Evolutionary conservation across 2,888 invertebrate genomes (phyloP).

Genomic region (Trissoscelio sp.): DNA sequence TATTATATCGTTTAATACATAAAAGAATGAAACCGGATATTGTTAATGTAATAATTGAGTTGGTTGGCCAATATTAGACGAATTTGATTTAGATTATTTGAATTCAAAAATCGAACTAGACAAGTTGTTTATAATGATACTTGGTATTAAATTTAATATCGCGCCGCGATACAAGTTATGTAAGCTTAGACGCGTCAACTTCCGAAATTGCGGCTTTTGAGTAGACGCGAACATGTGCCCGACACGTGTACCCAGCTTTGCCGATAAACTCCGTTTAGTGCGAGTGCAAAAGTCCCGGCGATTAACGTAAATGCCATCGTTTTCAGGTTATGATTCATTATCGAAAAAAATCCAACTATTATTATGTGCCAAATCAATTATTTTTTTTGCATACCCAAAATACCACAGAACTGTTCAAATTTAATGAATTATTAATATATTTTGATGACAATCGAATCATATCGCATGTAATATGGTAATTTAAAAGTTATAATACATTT

Average conservation of each 20-base stretch:
- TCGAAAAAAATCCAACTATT: neutral
- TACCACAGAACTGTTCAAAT: conserved; percentile 1
- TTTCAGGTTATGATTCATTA: conserved; percentile 17
- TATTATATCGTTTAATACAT: no score
- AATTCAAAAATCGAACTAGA: neutral
- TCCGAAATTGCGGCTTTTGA: conserved; percentile 62
- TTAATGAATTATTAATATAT: conserved; percentile 52
- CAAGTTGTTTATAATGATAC: neutral
- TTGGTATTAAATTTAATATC: conserved; percentile 51
- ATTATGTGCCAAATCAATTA: neutral
- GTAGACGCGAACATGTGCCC: conserved; percentile 63
- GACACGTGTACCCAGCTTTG: conserved; percentile 60
- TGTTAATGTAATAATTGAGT: neutral
- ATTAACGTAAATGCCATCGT: no score
- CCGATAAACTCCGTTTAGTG: conserved; percentile 51
- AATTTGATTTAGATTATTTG: neutral
- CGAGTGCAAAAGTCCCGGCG: conserved; percentile 25
- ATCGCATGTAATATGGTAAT: conserved; percentile 18
- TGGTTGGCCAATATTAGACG: neutral
- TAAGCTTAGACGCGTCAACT: conserved; percentile 58
- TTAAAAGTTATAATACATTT: conserved; percentile 35
- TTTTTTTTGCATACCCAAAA: conserved; percentile 14
- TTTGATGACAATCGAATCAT: conserved; percentile 16
- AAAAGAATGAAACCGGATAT: no score
- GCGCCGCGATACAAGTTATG: conserved; percentile 35